Evolutionary conservation across 1,140 invertebrate species (phyloP).

Genomic region (Cydia strobilella): DNA sequence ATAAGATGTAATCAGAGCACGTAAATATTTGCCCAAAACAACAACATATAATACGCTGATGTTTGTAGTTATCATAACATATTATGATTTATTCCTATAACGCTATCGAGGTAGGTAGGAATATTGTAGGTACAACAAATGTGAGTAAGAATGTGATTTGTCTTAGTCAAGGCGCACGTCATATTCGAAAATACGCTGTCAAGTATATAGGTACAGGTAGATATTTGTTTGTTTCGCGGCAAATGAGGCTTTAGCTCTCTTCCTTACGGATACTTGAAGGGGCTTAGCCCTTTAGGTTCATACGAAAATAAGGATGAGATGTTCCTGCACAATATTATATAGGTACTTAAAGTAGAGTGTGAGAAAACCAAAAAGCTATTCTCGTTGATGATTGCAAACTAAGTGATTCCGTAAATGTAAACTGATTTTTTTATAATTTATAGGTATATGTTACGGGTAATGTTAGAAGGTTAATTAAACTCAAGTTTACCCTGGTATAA

Average conservation of each 20-base stretch:
- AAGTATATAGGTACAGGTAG: constrained; percentile 12
- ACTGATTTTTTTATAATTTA: no score
- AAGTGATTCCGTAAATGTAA: no score
- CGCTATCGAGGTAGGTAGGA: neutral
- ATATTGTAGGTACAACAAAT: constrained; percentile 15
- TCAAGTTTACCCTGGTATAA: no score
- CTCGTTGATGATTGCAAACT: neutral
- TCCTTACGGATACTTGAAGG: constrained; percentile 20
- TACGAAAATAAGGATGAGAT: constrained; percentile 20
- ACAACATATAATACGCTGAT: constrained; percentile 25
- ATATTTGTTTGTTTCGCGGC: constrained; percentile 3
- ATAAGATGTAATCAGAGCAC: neutral
- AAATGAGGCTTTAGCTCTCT: constrained; percentile 2
- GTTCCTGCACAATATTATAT: neutral
- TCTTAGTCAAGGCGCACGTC: constrained; percentile 50
- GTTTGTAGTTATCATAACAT: constrained; percentile 7
- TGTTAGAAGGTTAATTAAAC: no score
- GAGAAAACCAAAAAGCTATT: neutral
- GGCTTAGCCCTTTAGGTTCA: constrained; percentile 21
- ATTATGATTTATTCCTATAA: constrained; percentile 20
- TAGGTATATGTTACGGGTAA: no score
- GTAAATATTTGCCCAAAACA: constrained; percentile 8
- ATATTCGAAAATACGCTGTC: constrained; percentile 38
- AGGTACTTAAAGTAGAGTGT: no score
- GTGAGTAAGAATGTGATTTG: constrained; percentile 55